Evolutionary conservation across 2,113 vertebrate species (phyloP).

Genomic region (Lepidothrix coronata): DNA sequence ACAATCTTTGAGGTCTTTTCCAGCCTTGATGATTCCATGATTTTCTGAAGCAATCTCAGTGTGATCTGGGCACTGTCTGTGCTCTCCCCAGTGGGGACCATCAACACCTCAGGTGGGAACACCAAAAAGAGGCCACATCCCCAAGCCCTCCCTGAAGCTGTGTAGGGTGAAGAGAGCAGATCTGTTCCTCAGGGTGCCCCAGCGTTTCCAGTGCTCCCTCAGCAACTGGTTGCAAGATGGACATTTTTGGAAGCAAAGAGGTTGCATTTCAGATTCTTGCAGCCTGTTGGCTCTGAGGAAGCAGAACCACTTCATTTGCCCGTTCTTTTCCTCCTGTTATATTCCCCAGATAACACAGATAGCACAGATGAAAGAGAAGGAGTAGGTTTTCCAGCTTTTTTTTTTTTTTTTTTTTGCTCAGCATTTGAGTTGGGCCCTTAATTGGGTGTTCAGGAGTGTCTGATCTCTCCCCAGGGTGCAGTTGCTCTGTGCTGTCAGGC

Average conservation of each 20-base stretch:
- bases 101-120: not conserved
- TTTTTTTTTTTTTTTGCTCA: not conserved
- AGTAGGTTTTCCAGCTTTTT: not conserved
- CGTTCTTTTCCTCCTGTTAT: not conserved
- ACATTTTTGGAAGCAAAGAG: not conserved
- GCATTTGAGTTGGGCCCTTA: not conserved
- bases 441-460: not conserved
- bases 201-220: not conserved
- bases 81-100: not conserved
- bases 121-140: not conserved
- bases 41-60: not conserved
- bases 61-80: not conserved
- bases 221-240: not conserved
- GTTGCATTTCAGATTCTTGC: not conserved
- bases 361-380: not conserved
- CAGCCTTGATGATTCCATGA: not conserved
- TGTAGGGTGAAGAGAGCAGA: not conserved
- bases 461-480: not conserved
- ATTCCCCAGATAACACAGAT: not conserved
- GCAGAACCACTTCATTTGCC: not conserved
- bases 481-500: not conserved
- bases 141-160: not conserved
- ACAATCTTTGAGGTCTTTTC: not conserved
- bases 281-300: not conserved
- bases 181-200: not conserved